Evolutionary conservation across 2,113 vertebrate genomes (phyloP).

Genomic region (Myrmecophaga tridactyla): DNA sequence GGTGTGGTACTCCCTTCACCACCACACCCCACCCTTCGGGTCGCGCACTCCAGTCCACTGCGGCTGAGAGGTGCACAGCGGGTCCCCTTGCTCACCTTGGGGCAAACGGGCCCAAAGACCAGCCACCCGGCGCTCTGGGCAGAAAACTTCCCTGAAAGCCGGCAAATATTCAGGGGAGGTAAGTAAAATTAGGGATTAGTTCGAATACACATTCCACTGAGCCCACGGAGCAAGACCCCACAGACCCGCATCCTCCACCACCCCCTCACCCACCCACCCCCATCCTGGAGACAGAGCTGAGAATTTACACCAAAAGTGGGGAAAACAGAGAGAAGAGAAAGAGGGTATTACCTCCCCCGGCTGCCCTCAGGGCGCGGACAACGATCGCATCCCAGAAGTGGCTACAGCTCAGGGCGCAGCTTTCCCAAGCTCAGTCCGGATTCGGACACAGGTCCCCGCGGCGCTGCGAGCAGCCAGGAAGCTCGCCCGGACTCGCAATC

Average conservation of each 20-base stretch:
- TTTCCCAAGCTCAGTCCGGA: not conserved
- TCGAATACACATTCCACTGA: not conserved
- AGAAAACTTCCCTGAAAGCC: conserved; percentile 45
- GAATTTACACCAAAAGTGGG: not conserved
- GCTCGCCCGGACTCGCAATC: not conserved
- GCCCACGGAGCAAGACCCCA: not conserved
- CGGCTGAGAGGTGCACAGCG: not conserved
- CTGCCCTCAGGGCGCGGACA: conserved; percentile 15
- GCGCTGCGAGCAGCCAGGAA: not conserved
- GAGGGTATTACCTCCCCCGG: conserved; percentile 54
- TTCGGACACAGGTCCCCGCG: not conserved
- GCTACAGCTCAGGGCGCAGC: not conserved
- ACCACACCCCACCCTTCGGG: conserved; percentile 58
- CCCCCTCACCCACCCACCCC: not conserved
- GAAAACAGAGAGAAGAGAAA: not conserved
- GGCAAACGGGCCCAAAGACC: not conserved
- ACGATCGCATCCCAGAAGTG: not conserved
- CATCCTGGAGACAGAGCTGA: not conserved
- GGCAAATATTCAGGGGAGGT: not conserved
- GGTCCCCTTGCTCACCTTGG: not conserved
- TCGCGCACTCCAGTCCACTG: not conserved
- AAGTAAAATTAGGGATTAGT: not conserved
- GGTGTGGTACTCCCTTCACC: conserved; percentile 66
- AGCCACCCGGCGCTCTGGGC: not conserved
- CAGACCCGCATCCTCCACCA: not conserved